A percentile compares a stretch with the other conserved stretches of the same genome.
Evolutionary conservation across 2,888 invertebrate genomes (phyloP).

Genomic region (Dermolepida albohirtum): DNA sequence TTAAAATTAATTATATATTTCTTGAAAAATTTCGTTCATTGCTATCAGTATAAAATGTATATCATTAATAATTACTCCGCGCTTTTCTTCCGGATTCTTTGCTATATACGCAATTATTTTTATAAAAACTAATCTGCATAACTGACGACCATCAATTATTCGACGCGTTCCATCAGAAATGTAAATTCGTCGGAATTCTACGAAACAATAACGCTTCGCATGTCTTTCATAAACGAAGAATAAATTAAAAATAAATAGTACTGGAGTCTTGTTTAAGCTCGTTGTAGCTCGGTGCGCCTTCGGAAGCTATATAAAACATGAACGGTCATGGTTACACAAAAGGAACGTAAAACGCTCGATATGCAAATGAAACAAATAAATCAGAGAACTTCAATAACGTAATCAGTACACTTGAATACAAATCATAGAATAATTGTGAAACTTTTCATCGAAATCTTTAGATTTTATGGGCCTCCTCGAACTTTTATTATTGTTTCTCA

Average conservation of each 20-base stretch:
- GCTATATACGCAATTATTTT: conserved; percentile 21
- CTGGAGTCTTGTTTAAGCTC: not conserved
- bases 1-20: not conserved
- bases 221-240: conserved; percentile 44
- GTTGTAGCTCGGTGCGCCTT: conserved; percentile 2
- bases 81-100: not conserved
- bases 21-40: not conserved
- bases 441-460: conserved; percentile 51
- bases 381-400: conserved; percentile 56
- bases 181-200: conserved; percentile 44
- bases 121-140: conserved; percentile 28
- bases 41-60: too few relatives aligned
- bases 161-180: conserved; percentile 32
- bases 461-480: conserved; percentile 49
- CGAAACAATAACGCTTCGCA: conserved; percentile 42
- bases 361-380: conserved; percentile 55
- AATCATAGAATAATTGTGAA: conserved; percentile 60
- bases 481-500: conserved; percentile 55
- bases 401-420: conserved; percentile 58
- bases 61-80: conserved; percentile 4
- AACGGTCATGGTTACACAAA: conserved; percentile 10
- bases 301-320: conserved; percentile 28
- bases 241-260: conserved; percentile 40
- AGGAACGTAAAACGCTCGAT: conserved; percentile 9
- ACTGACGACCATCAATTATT: not conserved